Evolutionary conservation across 2,797 vertebrate species (phyloP).

Genomic region (Galaxias olidus): DNA sequence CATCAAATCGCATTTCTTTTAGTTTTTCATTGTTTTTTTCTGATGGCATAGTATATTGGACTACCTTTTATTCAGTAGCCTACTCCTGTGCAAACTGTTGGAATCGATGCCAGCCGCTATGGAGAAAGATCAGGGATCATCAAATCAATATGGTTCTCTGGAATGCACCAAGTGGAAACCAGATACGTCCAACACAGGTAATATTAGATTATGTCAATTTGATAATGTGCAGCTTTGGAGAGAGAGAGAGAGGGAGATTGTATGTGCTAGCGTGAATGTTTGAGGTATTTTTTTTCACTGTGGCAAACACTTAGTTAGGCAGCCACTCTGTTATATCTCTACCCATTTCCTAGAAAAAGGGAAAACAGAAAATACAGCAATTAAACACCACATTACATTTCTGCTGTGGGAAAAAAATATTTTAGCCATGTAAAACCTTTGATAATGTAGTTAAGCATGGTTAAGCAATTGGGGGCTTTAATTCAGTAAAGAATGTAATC

Average conservation of each 20-base stretch:
- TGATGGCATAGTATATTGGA: neutral
- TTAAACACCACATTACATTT: too few species aligned
- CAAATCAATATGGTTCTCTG: constrained; percentile 69
- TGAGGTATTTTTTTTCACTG: neutral
- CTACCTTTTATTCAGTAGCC: neutral
- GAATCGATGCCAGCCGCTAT: constrained; percentile 35
- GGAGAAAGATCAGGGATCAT: constrained; percentile 63
- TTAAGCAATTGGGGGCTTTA: too few species aligned
- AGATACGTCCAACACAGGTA: constrained; percentile 60
- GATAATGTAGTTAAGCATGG: too few species aligned
- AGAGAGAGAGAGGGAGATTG: too few species aligned
- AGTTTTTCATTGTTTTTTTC: neutral
- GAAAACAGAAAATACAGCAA: too few species aligned
- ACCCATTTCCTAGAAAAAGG: too few species aligned
- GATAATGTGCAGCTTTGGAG: neutral
- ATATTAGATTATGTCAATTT: neutral
- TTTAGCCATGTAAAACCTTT: too few species aligned
- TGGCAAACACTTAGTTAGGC: too few species aligned
- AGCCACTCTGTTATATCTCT: too few species aligned
- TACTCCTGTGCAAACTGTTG: constrained; percentile 22
- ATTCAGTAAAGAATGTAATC: too few species aligned
- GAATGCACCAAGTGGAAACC: constrained; percentile 68
- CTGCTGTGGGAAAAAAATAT: too few species aligned
- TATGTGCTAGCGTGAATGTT: neutral
- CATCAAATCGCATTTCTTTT: neutral